Evolutionary conservation across 2,113 vertebrate genomes (phyloP).

Genomic region (Halcyon malimbica): DNA sequence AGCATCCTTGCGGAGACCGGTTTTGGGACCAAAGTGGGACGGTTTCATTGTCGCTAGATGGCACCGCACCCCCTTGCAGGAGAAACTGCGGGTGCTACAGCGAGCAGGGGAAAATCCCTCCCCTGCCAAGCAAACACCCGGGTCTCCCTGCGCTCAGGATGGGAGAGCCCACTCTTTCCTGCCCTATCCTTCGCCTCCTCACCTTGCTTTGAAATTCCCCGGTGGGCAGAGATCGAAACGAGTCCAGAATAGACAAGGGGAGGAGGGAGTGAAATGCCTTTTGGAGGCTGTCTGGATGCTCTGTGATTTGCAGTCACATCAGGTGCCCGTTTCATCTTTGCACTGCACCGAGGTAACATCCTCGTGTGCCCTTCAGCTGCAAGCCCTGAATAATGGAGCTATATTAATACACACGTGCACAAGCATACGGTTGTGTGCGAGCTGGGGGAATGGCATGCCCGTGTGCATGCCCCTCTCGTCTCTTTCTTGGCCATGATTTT

Average conservation of each 20-base stretch:
- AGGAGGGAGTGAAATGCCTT: background rate
- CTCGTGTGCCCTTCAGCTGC: background rate
- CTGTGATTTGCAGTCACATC: background rate
- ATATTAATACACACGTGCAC: background rate
- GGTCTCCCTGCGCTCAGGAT: rapidly evolving
- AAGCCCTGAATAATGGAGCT: background rate
- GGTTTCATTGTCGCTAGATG: background rate
- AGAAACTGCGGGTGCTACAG: background rate
- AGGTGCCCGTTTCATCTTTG: background rate
- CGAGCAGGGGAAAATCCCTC: rapidly evolving
- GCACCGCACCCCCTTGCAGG: background rate
- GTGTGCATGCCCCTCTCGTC: background rate
- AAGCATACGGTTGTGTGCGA: background rate
- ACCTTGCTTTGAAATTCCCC: background rate
- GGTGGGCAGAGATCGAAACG: rapidly evolving
- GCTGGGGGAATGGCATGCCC: background rate
- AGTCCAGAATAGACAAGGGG: background rate
- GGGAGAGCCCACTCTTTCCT: rapidly evolving
- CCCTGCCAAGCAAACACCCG: rapidly evolving
- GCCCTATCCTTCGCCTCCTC: background rate
- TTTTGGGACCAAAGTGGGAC: background rate
- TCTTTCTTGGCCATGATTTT: background rate
- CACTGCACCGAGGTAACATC: background rate
- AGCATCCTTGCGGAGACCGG: background rate
- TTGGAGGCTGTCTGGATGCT: background rate